A percentile compares a stretch with the other conserved stretches of the same genome.
phyloP scores from a whole-genome alignment of 2,888 invertebrate genomes.

The Eupithecia exiguata region DNA sequence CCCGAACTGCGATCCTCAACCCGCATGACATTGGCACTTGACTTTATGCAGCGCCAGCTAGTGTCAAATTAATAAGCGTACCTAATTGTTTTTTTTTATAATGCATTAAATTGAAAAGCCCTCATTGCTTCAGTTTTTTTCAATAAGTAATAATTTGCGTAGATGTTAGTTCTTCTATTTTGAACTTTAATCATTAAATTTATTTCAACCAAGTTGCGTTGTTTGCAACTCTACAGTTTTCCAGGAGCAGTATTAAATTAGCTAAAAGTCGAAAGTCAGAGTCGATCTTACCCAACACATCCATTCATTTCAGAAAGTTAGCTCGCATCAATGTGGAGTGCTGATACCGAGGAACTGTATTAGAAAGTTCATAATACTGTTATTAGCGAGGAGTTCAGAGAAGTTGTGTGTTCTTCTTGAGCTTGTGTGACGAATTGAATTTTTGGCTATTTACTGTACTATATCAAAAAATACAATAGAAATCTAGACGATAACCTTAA shows the following conservation, averaged over 20 bases:
- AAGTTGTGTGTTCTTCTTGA: constrained; percentile 2
- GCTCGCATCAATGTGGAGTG: constrained; percentile 38
- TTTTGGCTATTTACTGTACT: background rate
- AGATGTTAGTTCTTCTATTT: background rate
- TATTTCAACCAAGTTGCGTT: constrained; percentile 6
- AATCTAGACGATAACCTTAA: background rate
- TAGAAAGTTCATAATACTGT: constrained; percentile 65
- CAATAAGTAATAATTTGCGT: background rate
- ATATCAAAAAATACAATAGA: background rate
- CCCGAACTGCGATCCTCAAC: too few species aligned
- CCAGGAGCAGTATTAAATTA: constrained; percentile 23
- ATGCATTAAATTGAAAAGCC: too few species aligned
- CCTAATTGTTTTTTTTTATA: too few species aligned
- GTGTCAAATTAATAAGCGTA: too few species aligned
- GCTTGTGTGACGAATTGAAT: background rate
- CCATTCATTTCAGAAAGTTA: constrained; percentile 36
- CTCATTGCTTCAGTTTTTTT: too few species aligned
- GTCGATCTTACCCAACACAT: constrained; percentile 28
- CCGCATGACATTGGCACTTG: too few species aligned
- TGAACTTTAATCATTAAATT: background rate
- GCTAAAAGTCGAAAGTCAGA: constrained; percentile 26
- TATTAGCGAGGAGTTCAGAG: constrained; percentile 48
- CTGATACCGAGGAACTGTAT: constrained; percentile 45
- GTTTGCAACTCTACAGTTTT: constrained; percentile 15
- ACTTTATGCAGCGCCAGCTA: too few species aligned